Percentiles rank a stretch among this genome's conserved stretches.
Evolutionary conservation across 2,888 invertebrate genomes (phyloP).

Genomic region (Cremastobaeus sp.): DNA sequence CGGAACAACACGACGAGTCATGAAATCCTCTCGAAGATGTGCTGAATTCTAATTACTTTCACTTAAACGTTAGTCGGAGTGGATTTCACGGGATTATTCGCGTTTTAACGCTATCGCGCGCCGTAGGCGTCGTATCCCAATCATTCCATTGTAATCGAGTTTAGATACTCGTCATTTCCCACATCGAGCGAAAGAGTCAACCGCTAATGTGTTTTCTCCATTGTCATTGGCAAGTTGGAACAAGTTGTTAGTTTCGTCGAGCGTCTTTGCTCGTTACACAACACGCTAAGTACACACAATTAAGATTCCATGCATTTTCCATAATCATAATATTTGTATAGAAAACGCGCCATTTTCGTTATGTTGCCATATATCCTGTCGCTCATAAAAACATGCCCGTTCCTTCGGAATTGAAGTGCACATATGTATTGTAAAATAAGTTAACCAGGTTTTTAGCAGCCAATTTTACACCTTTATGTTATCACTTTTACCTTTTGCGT

Average conservation of each 20-base stretch:
- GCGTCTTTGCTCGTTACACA: conserved; percentile 39
- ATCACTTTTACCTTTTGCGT: no score
- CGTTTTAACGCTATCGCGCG: conserved; percentile 14
- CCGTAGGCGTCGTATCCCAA: conserved; percentile 57
- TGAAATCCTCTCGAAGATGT: no score
- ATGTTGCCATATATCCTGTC: conserved; percentile 2
- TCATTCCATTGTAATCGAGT: conserved; percentile 60
- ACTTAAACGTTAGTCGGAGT: conserved; percentile 21
- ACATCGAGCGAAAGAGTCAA: conserved; percentile 41
- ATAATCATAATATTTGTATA: conserved; percentile 12
- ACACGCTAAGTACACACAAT: conserved; percentile 36
- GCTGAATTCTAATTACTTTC: conserved; percentile 44
- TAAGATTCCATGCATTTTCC: conserved; percentile 45
- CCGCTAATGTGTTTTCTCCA: conserved; percentile 59
- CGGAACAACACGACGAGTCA: no score
- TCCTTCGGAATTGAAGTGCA: no score
- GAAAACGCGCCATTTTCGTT: conserved; percentile 23
- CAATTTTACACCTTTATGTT: no score
- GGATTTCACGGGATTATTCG: conserved; percentile 26
- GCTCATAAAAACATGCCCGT: conserved; percentile 4
- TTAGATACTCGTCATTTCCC: conserved; percentile 53
- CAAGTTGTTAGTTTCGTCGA: conserved; percentile 32
- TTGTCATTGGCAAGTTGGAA: conserved; percentile 42
- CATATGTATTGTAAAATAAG: no score
- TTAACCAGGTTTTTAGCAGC: no score